Percentiles rank a stretch among this genome's conserved stretches.
Conservation (phyloP, 2,797 vertebrate species). For the Hafferia zeledoni region DNA sequence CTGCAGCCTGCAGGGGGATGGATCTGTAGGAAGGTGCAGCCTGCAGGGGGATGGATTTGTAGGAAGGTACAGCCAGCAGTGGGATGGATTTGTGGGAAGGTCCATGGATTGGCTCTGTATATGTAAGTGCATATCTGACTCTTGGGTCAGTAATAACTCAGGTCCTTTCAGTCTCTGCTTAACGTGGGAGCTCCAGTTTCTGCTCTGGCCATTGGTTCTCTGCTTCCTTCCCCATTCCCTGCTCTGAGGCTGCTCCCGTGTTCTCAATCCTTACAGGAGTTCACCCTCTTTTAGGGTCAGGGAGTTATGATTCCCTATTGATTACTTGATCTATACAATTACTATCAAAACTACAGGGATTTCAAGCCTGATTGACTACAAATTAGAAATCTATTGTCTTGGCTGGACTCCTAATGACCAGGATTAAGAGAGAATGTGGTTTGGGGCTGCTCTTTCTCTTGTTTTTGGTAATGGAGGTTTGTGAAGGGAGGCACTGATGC, state of each 20-base stretch:
- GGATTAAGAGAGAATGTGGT: constrained; percentile 3
- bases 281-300: not conserved
- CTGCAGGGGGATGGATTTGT: not conserved
- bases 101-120: not conserved
- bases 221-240: not conserved
- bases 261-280: not conserved
- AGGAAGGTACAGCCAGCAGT: not conserved
- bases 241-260: not conserved
- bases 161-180: not conserved
- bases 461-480: not conserved
- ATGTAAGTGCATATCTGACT: rapidly evolving
- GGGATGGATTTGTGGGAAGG: not conserved
- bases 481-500: not conserved
- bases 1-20: not conserved
- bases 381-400: constrained; percentile 78
- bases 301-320: constrained; percentile 54
- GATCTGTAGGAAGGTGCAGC: not conserved
- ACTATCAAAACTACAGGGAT: constrained; percentile 61
- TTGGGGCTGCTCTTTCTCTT: not conserved
- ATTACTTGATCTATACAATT: constrained; percentile 71
- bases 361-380: constrained; percentile 78
- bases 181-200: rapidly evolving
- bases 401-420: constrained; percentile 8
- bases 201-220: not conserved
- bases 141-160: rapidly evolving